phyloP scores from a whole-genome alignment of 2,797 vertebrate species.

The Enteromius mattozi region DNA sequence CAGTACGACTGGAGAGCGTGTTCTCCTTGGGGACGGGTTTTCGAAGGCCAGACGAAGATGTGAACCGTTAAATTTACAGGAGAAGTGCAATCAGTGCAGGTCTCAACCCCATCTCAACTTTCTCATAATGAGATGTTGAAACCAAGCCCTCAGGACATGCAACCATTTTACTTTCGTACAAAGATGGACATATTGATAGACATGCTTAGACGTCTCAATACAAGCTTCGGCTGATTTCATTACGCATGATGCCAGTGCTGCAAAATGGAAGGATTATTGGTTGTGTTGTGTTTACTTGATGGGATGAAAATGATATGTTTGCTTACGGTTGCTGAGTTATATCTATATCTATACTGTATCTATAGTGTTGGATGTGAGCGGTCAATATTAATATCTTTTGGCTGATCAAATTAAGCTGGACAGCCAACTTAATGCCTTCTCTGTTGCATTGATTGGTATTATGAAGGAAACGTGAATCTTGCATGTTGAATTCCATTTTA shows the following conservation, averaged over 20 bases:
- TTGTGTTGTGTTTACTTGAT: constrained; percentile 43
- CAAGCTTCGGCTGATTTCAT: constrained; percentile 39
- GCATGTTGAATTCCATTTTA: not conserved
- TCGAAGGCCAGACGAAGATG: constrained; percentile 16
- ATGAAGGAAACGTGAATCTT: not conserved
- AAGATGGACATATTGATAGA: constrained; percentile 37
- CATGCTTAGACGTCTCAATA: constrained; percentile 47
- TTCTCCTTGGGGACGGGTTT: constrained; percentile 26
- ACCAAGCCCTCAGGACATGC: constrained; percentile 44
- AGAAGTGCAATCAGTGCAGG: constrained; percentile 64
- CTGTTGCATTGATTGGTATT: not conserved
- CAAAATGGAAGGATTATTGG: constrained; percentile 30
- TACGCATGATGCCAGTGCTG: not conserved
- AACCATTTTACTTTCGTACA: constrained; percentile 48
- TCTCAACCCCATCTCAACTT: constrained; percentile 65
- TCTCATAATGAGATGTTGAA: constrained; percentile 68
- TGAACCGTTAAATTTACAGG: constrained; percentile 39
- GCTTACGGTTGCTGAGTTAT: constrained; percentile 31
- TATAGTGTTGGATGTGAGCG: not conserved
- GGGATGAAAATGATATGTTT: constrained; percentile 36
- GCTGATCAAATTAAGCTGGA: constrained; percentile 10
- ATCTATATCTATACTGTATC: not conserved
- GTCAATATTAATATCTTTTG: constrained; percentile 18
- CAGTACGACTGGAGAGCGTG: not conserved
- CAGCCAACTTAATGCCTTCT: constrained; percentile 13